Percentiles rank a stretch among this genome's conserved stretches.
These are phyloP conservation scores for Drosophila melanica DNA, from an alignment of 1,140 invertebrate species.

Conservation along the genomic window DNA sequence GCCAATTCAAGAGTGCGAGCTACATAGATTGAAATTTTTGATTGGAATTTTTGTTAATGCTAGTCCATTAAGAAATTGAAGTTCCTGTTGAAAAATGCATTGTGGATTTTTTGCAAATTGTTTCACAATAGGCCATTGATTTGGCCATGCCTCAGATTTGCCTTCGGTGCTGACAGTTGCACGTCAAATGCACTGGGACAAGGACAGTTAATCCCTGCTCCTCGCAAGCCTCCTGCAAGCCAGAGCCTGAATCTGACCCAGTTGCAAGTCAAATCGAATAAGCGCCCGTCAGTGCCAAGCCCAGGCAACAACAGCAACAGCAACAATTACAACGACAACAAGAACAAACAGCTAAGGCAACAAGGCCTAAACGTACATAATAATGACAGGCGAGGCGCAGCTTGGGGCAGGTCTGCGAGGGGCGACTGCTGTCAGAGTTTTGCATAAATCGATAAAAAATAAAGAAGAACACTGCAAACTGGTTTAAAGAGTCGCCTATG, in stretches of 20 bases:
- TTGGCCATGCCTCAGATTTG: constrained; percentile 23
- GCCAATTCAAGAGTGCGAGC: too few relatives aligned
- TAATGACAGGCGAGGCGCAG: constrained; percentile 56
- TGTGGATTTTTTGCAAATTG: constrained; percentile 50
- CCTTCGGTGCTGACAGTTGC: constrained; percentile 62
- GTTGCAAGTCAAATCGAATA: constrained; percentile 60
- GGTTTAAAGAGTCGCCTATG: constrained; percentile 43
- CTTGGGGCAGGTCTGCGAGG: constrained; percentile 9
- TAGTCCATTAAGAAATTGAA: background rate
- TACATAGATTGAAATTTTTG: too few relatives aligned
- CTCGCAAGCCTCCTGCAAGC: background rate
- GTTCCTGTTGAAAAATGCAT: constrained; percentile 42
- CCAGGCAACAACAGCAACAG: constrained; percentile 22
- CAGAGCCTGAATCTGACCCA: constrained; percentile 55
- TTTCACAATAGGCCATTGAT: constrained; percentile 53
- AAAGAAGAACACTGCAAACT: constrained; percentile 27
- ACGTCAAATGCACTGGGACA: constrained; percentile 47
- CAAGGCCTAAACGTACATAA: constrained; percentile 70
- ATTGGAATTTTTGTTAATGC: background rate
- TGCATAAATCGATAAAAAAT: constrained; percentile 70
- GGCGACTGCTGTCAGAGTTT: constrained; percentile 42
- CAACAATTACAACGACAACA: constrained; percentile 25
- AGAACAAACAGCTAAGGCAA: constrained; percentile 43
- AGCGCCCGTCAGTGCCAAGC: constrained; percentile 54
- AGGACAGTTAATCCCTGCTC: constrained; percentile 48